Base-by-base conservation (phyloP, 2,113 vertebrate genomes). In the Amia ocellicauda region DNA sequence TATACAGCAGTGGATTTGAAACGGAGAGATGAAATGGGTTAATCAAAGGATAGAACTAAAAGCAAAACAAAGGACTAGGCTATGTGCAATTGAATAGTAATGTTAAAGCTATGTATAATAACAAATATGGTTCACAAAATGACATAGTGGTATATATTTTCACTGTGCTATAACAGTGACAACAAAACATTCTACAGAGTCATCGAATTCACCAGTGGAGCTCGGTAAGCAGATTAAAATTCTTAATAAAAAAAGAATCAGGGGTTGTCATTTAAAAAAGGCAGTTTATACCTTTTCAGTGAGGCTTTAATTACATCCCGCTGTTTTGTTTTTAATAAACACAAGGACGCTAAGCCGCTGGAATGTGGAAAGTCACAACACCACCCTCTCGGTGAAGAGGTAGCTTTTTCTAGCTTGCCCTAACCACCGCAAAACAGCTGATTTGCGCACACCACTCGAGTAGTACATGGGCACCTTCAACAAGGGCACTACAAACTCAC, bases 261-360 rank as follows among this genome's bases (percentile, higher is more conserved):
- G 13, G 23, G 23, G 3, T 4, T 9, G 4, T 20, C 23, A 20
- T 11, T 23, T 20, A 53, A 53, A 50, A 50, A 53, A 13, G 20
- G 51, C 23, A 22, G 20, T 23, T 53, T 22, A 4, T 22, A 22
- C 51, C 20, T 19, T 53, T 53, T 22, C 51, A 19, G 23, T 7
- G 3, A 5, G 20, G 16, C 4, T 53, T 53, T 53, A 53, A 53
- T 53, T 20, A 26, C 51, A 22, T 53, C 51, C 51, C 23, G 51
- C 51, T 53, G 51, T 53, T 53, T 53, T 19, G n/a, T 53, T 53
- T 53, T 53, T 53, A 53, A 53, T 53, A 53, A 13, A 53, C 20
- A 22, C 10, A 22, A 11, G 4, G 4, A 26, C 20, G 51, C 23
- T 53, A 53, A 53, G 51, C 51, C 23, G 13, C n/a, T 23, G 51